phyloP scores from a whole-genome alignment of 92 coral and sea anemone species.

The Actinostola sp. region DNA sequence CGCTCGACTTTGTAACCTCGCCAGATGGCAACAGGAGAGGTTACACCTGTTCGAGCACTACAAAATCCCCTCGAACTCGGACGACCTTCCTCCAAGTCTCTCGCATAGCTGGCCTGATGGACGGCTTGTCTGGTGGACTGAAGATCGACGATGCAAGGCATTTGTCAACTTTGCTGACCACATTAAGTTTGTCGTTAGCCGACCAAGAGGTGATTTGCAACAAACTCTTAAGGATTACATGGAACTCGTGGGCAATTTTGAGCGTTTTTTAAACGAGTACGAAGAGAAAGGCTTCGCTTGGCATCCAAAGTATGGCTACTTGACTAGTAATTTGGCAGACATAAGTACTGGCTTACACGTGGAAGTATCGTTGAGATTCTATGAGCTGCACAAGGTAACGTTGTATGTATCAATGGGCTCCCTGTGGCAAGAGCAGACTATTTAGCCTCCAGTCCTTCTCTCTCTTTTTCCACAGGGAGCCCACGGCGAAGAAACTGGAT shows the following conservation, averaged over 20 bases:
- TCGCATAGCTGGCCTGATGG: slow-evolving; percentile 46
- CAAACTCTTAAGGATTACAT: slow-evolving; percentile 30
- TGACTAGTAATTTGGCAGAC: slow-evolving; percentile 45
- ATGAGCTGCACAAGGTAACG: slow-evolving; percentile 38
- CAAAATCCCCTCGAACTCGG: slow-evolving; percentile 7
- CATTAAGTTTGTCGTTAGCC: slow-evolving; percentile 38
- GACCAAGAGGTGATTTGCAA: slow-evolving; percentile 42
- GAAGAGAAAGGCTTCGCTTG: slow-evolving; percentile 36
- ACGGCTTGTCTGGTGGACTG: slow-evolving; percentile 52
- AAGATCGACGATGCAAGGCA: slow-evolving; percentile 30
- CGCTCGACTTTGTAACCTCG: slow-evolving; percentile 17
- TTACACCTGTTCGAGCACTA: slow-evolving; percentile 10
- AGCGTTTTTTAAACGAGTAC: slow-evolving; percentile 15
- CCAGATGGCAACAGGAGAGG: slow-evolving; percentile 26
- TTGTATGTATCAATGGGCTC: background rate
- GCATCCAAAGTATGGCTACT: slow-evolving; percentile 41
- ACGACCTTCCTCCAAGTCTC: slow-evolving; percentile 15
- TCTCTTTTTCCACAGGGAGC: background rate
- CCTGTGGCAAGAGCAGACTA: too few species aligned
- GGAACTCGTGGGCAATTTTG: slow-evolving; percentile 26
- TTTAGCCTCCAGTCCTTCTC: too few species aligned
- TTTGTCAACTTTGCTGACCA: slow-evolving; percentile 54
- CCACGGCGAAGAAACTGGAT: too few species aligned
- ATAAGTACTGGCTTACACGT: slow-evolving; percentile 54
- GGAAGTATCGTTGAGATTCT: slow-evolving; percentile 30